These are phyloP conservation scores for Copidosoma floridanum DNA, from an alignment of 1,140 invertebrate species.

Conservation along the genomic window DNA sequence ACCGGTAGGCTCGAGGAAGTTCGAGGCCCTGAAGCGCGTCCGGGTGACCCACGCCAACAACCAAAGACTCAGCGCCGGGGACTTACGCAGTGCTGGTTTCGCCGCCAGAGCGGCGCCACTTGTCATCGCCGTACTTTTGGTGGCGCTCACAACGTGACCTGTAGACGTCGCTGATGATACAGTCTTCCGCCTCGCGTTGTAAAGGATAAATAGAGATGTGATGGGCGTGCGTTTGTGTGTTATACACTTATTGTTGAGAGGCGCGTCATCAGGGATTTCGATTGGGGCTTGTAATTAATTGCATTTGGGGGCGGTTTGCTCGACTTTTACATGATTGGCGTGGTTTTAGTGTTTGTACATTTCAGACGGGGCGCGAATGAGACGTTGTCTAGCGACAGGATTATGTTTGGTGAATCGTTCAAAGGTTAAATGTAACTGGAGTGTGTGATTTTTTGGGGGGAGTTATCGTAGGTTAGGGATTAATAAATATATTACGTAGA, in stretches of 20 bases:
- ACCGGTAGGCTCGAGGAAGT: constrained; percentile 27
- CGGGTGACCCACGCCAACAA: constrained; percentile 37
- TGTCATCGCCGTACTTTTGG: constrained; percentile 12
- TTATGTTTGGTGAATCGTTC: background rate
- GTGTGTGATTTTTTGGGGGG: background rate
- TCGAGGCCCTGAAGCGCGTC: constrained; percentile 27
- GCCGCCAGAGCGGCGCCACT: background rate
- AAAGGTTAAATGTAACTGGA: background rate
- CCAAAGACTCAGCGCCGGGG: constrained; percentile 38
- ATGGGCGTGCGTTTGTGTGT: background rate
- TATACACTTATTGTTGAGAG: too few species aligned
- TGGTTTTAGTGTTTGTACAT: too few species aligned
- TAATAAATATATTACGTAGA: too few species aligned
- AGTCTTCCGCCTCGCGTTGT: background rate
- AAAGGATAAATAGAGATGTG: background rate
- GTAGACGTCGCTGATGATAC: background rate
- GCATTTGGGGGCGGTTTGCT: too few species aligned
- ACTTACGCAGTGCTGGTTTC: constrained; percentile 23
- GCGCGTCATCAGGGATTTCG: too few species aligned
- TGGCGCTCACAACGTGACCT: constrained; percentile 35
- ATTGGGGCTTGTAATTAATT: too few species aligned
- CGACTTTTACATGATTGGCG: too few species aligned
- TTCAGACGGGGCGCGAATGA: too few species aligned
- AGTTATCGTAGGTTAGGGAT: constrained; percentile 5
- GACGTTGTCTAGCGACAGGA: too few species aligned